These are phyloP conservation scores for Danio kyathit DNA, from an alignment of 2,797 vertebrate genomes.

Conservation along the genomic window DNA sequence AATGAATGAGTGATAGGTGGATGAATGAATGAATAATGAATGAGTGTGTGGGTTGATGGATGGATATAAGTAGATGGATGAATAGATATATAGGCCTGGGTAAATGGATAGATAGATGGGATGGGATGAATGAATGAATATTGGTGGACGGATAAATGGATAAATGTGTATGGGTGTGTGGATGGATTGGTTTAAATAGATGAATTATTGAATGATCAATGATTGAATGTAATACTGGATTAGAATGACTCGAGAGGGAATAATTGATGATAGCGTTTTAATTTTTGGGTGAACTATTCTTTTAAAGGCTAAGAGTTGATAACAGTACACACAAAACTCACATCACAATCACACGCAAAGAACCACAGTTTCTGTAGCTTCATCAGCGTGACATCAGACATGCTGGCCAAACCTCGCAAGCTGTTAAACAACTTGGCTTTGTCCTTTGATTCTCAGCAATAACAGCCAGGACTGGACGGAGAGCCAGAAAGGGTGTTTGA, in stretches of 20 bases:
- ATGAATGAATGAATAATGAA: no score
- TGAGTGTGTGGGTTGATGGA: no score
- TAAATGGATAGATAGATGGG: no score
- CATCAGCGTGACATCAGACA: slow-evolving; percentile 45
- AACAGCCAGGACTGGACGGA: slow-evolving; percentile 58
- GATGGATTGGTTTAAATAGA: no score
- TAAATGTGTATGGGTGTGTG: no score
- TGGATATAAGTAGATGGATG: no score
- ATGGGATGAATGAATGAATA: no score
- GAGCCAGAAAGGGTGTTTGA: slow-evolving; percentile 62
- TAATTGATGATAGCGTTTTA: not conserved
- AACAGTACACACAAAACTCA: not conserved
- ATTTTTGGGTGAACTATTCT: not conserved
- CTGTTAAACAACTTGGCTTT: slow-evolving; percentile 68
- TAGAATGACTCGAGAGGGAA: not conserved
- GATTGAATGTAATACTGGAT: not conserved
- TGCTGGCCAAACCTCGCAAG: slow-evolving; percentile 60
- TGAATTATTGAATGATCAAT: not conserved
- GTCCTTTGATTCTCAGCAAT: slow-evolving; percentile 51
- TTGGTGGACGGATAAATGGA: no score
- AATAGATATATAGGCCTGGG: no score
- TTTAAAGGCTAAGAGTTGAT: not conserved
- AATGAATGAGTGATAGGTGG: no score
- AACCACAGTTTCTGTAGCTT: slow-evolving; percentile 41
- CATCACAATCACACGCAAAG: slow-evolving; percentile 35